Evolutionary conservation across 2,113 vertebrate genomes (phyloP).

Genomic region (Leptocoma aspasia): DNA sequence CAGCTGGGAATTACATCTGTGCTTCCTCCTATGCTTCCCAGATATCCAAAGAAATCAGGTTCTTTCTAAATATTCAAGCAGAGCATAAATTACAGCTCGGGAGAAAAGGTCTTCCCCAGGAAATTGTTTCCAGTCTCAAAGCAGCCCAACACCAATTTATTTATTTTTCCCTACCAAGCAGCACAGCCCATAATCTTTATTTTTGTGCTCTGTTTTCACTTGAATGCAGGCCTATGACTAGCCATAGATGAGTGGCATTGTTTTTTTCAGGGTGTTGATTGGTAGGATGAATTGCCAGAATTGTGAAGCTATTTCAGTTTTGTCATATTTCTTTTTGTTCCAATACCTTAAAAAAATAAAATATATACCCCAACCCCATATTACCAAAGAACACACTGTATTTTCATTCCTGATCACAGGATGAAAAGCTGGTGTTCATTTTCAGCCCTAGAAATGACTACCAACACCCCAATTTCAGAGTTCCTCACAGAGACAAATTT

Average conservation of each 20-base stretch:
- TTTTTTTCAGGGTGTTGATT: neutral
- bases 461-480: neutral
- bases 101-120: neutral
- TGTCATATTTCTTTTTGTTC: neutral
- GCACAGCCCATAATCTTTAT: neutral
- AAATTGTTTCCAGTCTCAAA: constrained; percentile 6
- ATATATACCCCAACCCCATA: neutral
- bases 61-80: neutral
- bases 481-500: neutral
- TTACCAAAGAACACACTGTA: neutral
- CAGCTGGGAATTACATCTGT: neutral
- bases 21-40: neutral
- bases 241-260: neutral
- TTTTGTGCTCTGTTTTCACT: neutral
- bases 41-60: neutral
- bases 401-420: neutral
- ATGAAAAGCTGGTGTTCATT: neutral
- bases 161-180: neutral
- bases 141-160: neutral
- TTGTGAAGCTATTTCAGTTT: neutral
- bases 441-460: neutral
- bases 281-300: neutral
- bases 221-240: neutral
- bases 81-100: neutral
- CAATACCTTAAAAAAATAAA: neutral